Conservation (phyloP, 1,140 invertebrate genomes). For the Sipha flava region DNA sequence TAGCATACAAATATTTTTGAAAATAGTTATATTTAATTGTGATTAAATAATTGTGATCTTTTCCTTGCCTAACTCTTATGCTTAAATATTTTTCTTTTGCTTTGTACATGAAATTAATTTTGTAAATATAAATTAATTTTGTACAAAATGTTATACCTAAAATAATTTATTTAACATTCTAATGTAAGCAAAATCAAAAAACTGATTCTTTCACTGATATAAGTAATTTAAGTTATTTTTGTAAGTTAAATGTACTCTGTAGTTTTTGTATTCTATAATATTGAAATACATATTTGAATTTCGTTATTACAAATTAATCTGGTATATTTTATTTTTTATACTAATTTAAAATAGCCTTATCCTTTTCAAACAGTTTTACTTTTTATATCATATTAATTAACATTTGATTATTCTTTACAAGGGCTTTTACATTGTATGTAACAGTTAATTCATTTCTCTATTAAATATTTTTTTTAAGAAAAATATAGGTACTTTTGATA, state of each 20-base stretch:
- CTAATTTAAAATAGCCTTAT: background rate
- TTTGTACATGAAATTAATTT: background rate
- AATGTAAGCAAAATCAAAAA: too few relatives aligned
- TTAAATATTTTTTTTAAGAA: too few relatives aligned
- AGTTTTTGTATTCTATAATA: background rate
- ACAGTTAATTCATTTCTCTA: too few relatives aligned
- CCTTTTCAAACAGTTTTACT: background rate
- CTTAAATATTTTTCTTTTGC: background rate
- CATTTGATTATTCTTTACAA: too few relatives aligned
- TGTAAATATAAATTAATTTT: background rate
- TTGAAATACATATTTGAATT: background rate
- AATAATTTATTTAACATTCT: too few relatives aligned
- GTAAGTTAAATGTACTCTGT: background rate
- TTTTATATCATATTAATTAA: background rate
- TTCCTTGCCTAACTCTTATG: background rate
- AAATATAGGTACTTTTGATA: too few relatives aligned
- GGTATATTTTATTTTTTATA: background rate
- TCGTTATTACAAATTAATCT: background rate
- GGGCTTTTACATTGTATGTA: too few relatives aligned
- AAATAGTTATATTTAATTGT: background rate
- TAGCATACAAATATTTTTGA: background rate
- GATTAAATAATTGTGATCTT: background rate
- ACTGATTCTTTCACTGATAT: background rate
- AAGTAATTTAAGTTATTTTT: background rate
- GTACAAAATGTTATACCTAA: background rate